Percentiles rank a stretch among this genome's conserved stretches.
phyloP scores from a whole-genome alignment of 2,113 vertebrate species.

The Dromiciops gliroides region DNA sequence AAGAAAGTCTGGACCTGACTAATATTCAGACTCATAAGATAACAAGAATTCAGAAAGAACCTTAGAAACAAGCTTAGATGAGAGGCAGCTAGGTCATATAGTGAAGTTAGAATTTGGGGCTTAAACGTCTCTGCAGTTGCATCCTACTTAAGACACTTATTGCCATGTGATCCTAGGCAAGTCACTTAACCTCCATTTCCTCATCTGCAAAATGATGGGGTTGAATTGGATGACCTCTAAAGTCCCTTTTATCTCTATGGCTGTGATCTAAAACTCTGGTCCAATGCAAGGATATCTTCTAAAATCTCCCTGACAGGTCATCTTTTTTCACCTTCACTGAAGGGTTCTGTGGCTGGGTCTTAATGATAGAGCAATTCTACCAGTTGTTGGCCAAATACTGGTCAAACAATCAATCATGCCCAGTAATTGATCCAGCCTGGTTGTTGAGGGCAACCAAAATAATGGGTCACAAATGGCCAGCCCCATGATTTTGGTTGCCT shows the following conservation, averaged over 20 bases:
- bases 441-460: neutral
- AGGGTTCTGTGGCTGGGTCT: neutral
- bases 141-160: neutral
- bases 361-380: neutral
- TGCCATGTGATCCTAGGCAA: neutral
- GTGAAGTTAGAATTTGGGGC: neutral
- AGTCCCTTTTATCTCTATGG: neutral
- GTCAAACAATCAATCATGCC: neutral
- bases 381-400: neutral
- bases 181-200: neutral
- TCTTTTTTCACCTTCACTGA: neutral
- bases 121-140: neutral
- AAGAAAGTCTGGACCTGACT: neutral
- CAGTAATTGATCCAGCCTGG: neutral
- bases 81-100: neutral
- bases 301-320: neutral
- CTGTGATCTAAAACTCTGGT: neutral
- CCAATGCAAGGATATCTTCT: neutral
- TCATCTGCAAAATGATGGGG: neutral
- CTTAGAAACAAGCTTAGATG: neutral
- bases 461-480: neutral
- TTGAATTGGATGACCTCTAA: neutral
- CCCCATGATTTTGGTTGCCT: constrained; percentile 17
- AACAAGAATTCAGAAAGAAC: neutral
- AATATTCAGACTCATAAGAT: neutral